A percentile compares a stretch with the other conserved stretches of the same genome.
phyloP scores from a whole-genome alignment of 2,888 invertebrate species.

The Drosophila mimica region DNA sequence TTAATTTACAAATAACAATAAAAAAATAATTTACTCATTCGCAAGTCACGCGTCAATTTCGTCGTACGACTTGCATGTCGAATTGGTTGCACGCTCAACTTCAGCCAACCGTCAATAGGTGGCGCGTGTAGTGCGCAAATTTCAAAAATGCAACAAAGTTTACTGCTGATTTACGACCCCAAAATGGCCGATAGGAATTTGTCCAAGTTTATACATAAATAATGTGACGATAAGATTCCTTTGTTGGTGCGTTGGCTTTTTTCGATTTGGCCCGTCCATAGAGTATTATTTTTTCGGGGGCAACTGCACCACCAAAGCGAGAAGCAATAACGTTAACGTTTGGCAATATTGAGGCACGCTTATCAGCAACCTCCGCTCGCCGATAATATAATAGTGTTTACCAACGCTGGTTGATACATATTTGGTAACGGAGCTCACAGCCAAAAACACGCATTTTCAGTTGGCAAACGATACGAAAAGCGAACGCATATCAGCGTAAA shows the following conservation, averaged over 20 bases:
- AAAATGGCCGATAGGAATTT: conserved; percentile 39
- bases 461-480: conserved; percentile 74
- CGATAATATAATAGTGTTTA: conserved; percentile 67
- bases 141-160: conserved; percentile 6
- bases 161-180: conserved; percentile 7
- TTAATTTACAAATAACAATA: background rate
- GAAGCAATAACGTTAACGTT: conserved; percentile 17
- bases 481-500: conserved; percentile 66
- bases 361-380: conserved; percentile 53
- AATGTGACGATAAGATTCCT: conserved; percentile 66
- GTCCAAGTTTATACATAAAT: conserved; percentile 53
- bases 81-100: background rate
- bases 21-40: background rate
- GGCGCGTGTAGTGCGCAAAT: conserved; percentile 37
- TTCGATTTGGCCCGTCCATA: conserved; percentile 27
- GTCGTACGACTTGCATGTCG: conserved; percentile 12
- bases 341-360: conserved; percentile 48
- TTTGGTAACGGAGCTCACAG: conserved; percentile 51
- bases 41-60: background rate
- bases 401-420: conserved; percentile 47
- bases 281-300: conserved; percentile 6
- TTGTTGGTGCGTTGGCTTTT: conserved; percentile 9
- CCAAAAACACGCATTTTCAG: conserved; percentile 58
- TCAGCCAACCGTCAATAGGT: conserved; percentile 14
- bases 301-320: background rate